Conservation (phyloP, 2,888 invertebrate species). For the Microctonus aethiopoides region DNA sequence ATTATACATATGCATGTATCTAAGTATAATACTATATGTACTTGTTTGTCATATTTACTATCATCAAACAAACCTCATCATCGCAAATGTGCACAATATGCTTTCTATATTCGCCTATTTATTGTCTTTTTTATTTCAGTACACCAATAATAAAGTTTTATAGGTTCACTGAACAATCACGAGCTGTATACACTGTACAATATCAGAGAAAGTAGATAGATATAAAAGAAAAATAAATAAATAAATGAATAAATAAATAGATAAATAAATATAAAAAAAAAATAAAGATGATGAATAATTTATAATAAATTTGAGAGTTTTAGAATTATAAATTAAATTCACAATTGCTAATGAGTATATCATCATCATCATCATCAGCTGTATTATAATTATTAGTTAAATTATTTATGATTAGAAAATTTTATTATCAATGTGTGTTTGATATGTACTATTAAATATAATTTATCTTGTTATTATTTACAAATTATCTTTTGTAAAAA, state of each 20-base stretch:
- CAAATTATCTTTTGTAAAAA: neutral
- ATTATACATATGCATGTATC: conserved; percentile 4
- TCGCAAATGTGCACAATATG: conserved; percentile 29
- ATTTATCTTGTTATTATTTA: neutral
- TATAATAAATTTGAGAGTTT: neutral
- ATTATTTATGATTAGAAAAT: neutral
- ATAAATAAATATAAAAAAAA: conserved; percentile 3
- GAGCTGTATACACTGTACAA: neutral
- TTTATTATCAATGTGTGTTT: neutral
- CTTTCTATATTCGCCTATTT: conserved; percentile 44
- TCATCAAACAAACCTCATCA: too few species aligned
- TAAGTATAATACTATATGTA: neutral
- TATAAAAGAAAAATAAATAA: conserved; percentile 16
- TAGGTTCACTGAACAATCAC: conserved; percentile 3
- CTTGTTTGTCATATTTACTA: too few species aligned
- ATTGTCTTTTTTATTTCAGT: conserved; percentile 29
- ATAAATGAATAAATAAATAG: too few species aligned
- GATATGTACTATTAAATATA: neutral
- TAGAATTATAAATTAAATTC: too few species aligned
- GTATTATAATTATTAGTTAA: neutral
- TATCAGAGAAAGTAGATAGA: conserved; percentile 28
- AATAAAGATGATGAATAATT: conserved; percentile 1
- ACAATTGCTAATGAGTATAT: too few species aligned
- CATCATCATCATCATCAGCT: neutral
- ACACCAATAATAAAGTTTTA: conserved; percentile 18